Evolutionary conservation across 2,113 vertebrate genomes (phyloP).

Genomic region (Amblyornis subalaris): DNA sequence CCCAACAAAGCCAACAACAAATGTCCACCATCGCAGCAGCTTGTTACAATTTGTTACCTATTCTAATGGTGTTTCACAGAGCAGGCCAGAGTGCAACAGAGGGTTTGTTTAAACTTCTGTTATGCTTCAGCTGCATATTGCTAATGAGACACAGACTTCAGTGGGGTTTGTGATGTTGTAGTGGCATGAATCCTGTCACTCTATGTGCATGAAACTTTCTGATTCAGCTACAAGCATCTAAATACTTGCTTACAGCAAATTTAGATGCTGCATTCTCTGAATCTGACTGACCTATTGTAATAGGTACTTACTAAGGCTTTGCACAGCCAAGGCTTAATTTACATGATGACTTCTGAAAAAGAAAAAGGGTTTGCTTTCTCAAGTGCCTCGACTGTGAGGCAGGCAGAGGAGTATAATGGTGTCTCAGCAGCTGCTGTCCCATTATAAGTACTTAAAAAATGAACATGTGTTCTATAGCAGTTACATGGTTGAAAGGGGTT

Average conservation of each 20-base stretch:
- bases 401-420: background rate
- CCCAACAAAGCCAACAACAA: background rate
- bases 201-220: background rate
- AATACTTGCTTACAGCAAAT: background rate
- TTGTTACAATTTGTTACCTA: background rate
- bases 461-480: fast-evolving
- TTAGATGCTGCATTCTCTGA: background rate
- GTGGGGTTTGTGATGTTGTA: background rate
- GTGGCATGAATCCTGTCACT: background rate
- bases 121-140: fast-evolving
- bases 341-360: background rate
- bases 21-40: background rate
- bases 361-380: background rate
- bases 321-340: background rate
- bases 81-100: too few species aligned
- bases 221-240: background rate
- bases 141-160: background rate
- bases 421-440: background rate
- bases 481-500: background rate
- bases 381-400: background rate
- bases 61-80: background rate
- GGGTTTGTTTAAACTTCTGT: background rate
- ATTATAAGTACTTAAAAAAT: background rate
- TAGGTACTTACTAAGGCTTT: background rate
- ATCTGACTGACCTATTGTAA: background rate